A percentile compares a stretch with the other conserved stretches of the same genome.
These are phyloP conservation scores for Gymnocheta viridis DNA, from an alignment of 2,888 invertebrate species.

Conservation along the genomic window DNA sequence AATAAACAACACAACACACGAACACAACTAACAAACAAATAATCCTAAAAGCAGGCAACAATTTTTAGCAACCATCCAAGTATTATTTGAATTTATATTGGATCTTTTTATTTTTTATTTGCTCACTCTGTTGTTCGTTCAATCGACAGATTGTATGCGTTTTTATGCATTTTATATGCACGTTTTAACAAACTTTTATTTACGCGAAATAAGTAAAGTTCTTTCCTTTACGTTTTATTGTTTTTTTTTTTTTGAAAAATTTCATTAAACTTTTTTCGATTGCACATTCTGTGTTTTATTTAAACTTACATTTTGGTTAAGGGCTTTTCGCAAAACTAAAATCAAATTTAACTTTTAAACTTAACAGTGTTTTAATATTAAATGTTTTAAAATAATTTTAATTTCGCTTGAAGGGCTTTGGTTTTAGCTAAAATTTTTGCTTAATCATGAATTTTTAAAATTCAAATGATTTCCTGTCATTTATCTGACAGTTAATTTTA, in stretches of 20 bases:
- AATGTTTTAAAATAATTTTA: not conserved
- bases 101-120: slow-evolving; percentile 19
- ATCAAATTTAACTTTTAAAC: slow-evolving; percentile 20
- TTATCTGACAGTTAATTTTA: slow-evolving; percentile 44
- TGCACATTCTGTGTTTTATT: slow-evolving; percentile 31
- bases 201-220: slow-evolving; percentile 68
- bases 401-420: not conserved
- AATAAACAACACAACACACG: slow-evolving; percentile 52
- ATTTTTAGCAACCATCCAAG: slow-evolving; percentile 40
- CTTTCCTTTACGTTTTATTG: not conserved
- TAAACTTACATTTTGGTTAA: slow-evolving; percentile 16
- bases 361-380: slow-evolving; percentile 3
- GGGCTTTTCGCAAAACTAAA: slow-evolving; percentile 18
- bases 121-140: slow-evolving; percentile 2
- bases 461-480: slow-evolving; percentile 42
- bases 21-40: slow-evolving; percentile 32
- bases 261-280: slow-evolving; percentile 30
- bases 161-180: slow-evolving; percentile 54
- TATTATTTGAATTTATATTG: slow-evolving; percentile 64
- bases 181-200: slow-evolving; percentile 60
- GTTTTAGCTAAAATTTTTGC: not conserved
- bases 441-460: slow-evolving; percentile 25
- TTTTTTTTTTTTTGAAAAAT: not conserved
- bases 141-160: slow-evolving; percentile 58
- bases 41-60: slow-evolving; percentile 58